Conservation (phyloP, 2,888 invertebrate species). For the Agonum fuliginosum region DNA sequence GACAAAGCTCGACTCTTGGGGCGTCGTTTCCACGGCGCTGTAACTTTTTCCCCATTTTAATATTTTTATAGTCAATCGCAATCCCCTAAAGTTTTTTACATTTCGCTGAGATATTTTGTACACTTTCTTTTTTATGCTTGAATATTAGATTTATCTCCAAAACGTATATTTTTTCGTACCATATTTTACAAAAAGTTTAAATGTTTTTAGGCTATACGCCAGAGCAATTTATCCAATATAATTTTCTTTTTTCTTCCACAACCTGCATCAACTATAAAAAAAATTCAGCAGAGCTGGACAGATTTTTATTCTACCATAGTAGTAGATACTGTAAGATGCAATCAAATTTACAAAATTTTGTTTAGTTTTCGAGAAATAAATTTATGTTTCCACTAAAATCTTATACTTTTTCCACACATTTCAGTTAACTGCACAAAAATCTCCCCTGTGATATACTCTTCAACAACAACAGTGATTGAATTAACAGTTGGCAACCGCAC, state of each 20-base stretch:
- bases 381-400: no score
- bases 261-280: slow-evolving; percentile 20
- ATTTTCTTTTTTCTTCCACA: slow-evolving; percentile 1
- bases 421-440: no score
- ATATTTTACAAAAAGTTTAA: slow-evolving; percentile 45
- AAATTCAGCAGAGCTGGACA: no score
- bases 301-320: no score
- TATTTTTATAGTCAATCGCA: slow-evolving; percentile 60
- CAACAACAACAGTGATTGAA: no score
- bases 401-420: no score
- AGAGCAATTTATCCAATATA: slow-evolving; percentile 22
- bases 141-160: slow-evolving; percentile 56
- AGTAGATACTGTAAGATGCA: no score
- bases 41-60: slow-evolving; percentile 57
- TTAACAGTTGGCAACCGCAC: no score
- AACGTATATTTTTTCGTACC: slow-evolving; percentile 46
- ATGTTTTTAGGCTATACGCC: slow-evolving; percentile 28
- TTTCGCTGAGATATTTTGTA: slow-evolving; percentile 52
- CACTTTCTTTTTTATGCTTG: slow-evolving; percentile 50
- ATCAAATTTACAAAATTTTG: no score
- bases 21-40: slow-evolving; percentile 39
- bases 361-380: no score
- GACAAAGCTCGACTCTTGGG: slow-evolving; percentile 43
- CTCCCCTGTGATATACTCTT: no score
- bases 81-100: slow-evolving; percentile 56